Percentiles rank a stretch among this genome's conserved stretches.
phyloP scores from a whole-genome alignment of 2,888 invertebrate genomes.

The Volucella bombylans region DNA sequence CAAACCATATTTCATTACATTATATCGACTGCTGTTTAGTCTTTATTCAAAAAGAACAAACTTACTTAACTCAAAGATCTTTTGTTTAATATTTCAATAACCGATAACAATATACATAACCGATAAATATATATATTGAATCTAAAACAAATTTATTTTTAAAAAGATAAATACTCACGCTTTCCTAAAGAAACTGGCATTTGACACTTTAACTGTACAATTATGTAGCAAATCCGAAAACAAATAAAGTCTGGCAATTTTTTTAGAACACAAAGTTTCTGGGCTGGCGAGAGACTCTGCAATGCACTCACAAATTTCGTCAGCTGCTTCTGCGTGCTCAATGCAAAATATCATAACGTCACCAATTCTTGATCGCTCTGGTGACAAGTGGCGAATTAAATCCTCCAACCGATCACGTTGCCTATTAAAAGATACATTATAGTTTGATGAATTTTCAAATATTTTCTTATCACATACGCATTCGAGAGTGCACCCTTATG shows the following conservation, averaged over 20 bases:
- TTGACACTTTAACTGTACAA: slow-evolving; percentile 96
- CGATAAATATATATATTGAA: no score
- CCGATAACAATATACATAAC: no score
- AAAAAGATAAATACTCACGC: slow-evolving; percentile 84
- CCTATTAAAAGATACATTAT: slow-evolving; percentile 82
- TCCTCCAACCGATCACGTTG: slow-evolving; percentile 97
- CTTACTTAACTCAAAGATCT: no score
- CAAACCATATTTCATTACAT: no score
- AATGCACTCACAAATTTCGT: slow-evolving; percentile 96
- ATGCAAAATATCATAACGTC: slow-evolving; percentile 99
- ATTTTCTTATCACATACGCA: slow-evolving; percentile 76
- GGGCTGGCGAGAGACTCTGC: slow-evolving; percentile 91
- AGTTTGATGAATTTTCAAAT: neutral
- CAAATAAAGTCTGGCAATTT: slow-evolving; percentile 96
- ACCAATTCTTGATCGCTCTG: slow-evolving; percentile 91
- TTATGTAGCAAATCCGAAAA: slow-evolving; percentile 98
- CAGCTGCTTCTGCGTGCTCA: slow-evolving; percentile 98
- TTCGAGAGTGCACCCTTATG: slow-evolving; percentile 82
- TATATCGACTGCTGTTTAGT: no score
- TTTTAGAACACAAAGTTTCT: slow-evolving; percentile 91
- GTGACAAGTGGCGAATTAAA: slow-evolving; percentile 91
- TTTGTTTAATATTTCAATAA: no score
- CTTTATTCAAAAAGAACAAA: no score
- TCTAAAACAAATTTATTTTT: no score
- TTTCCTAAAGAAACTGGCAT: slow-evolving; percentile 95